A percentile compares a stretch with the other conserved stretches of the same genome.
Evolutionary conservation across 2,888 invertebrate genomes (phyloP).

Genomic region (Willowsia nigromaculata): DNA sequence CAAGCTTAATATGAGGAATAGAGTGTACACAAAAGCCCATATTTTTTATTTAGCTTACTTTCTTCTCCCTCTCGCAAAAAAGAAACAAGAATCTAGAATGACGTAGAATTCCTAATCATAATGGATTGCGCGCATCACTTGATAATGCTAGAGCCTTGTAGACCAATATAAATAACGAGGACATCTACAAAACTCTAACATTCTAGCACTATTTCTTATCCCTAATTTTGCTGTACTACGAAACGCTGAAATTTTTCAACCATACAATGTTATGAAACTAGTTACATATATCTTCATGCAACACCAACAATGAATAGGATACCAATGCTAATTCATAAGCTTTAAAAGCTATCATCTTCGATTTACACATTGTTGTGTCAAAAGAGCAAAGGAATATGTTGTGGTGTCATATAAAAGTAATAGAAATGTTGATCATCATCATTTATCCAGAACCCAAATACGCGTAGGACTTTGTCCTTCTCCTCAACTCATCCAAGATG

Average conservation of each 20-base stretch:
- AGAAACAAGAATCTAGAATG: conserved; percentile 25
- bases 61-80: conserved; percentile 23
- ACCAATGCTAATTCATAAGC: no score
- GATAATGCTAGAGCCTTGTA: not conserved
- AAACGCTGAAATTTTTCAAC: no score
- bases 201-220: not conserved
- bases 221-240: no score
- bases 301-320: no score
- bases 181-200: not conserved
- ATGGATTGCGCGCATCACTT: conserved; percentile 52
- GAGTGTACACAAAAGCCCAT: no score
- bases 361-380: no score
- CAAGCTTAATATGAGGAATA: no score
- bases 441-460: not conserved
- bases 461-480: not conserved
- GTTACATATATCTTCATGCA: no score
- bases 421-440: not conserved
- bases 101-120: conserved; percentile 50
- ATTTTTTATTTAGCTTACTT: not conserved
- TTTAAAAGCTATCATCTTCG: no score
- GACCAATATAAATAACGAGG: not conserved
- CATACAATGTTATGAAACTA: no score
- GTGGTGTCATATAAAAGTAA: not conserved
- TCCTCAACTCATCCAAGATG: not conserved
- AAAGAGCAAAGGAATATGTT: no score